Conservation (phyloP, 2,888 invertebrate species). For the Oligia latruncula region DNA sequence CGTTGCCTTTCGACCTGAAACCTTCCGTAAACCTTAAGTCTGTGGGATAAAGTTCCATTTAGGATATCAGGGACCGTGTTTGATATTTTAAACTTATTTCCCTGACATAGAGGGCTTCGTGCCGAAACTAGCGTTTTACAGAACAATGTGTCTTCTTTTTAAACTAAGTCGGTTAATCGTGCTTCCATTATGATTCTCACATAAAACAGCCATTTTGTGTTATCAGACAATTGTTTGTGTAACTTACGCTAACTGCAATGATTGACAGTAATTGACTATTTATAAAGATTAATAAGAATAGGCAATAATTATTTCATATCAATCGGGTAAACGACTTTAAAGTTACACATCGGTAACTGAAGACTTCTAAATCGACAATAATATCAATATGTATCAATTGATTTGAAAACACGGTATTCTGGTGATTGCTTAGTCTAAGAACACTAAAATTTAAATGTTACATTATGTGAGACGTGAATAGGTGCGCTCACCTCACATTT, state of each 20-base stretch:
- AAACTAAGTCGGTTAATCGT: conserved; percentile 80
- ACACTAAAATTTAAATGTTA: conserved; percentile 43
- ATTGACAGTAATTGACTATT: conserved; percentile 68
- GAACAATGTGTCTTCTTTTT: conserved; percentile 86
- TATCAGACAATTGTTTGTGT: conserved; percentile 65
- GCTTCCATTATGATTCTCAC: conserved; percentile 75
- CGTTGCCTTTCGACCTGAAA: conserved; percentile 56
- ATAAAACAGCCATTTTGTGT: conserved; percentile 69
- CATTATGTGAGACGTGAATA: conserved; percentile 53
- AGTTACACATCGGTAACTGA: conserved; percentile 61
- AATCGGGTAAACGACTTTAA: conserved; percentile 58
- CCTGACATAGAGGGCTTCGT: conserved; percentile 85
- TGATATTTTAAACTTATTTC: conserved; percentile 78
- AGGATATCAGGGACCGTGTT: conserved; percentile 63
- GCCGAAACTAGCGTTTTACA: conserved; percentile 88
- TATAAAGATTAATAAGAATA: conserved; percentile 60
- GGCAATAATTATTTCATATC: conserved; percentile 51
- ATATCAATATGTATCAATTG: conserved; percentile 55
- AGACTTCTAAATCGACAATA: conserved; percentile 52
- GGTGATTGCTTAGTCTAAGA: conserved; percentile 45
- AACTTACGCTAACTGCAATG: conserved; percentile 50
- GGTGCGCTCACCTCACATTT: conserved; percentile 69
- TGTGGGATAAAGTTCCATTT: conserved; percentile 51
- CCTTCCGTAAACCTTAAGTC: conserved; percentile 52
- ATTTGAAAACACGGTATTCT: conserved; percentile 52